phyloP scores from a whole-genome alignment of 2,797 vertebrate species.

The Notoglanidium macrostoma region DNA sequence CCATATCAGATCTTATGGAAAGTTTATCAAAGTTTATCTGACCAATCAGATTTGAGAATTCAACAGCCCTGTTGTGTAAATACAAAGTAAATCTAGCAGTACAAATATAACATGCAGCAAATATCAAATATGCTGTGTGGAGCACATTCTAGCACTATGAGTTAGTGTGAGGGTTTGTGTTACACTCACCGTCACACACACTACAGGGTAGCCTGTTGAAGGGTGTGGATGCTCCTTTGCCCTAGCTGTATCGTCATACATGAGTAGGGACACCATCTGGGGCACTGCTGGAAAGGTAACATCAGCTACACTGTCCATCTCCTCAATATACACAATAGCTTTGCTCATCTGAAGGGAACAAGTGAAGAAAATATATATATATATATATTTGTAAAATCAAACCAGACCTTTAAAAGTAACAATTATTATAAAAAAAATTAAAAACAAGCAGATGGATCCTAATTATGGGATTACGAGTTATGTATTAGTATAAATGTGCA shows the following conservation, averaged over 20 bases:
- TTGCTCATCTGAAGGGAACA: constrained; percentile 78
- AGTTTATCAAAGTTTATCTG: not conserved
- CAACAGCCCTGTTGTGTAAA: not conserved
- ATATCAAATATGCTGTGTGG: not conserved
- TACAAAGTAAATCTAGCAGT: not conserved
- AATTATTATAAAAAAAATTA: not conserved
- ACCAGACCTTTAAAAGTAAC: not conserved
- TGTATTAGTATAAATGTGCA: not conserved
- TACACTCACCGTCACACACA: constrained; percentile 81
- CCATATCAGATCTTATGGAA: not conserved
- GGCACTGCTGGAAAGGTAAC: constrained; percentile 87
- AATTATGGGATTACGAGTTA: not conserved
- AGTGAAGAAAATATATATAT: not conserved
- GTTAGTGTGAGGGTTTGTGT: not conserved
- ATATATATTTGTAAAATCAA: not conserved
- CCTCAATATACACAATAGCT: constrained; percentile 87
- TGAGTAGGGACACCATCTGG: constrained; percentile 80
- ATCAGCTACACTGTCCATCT: constrained; percentile 86
- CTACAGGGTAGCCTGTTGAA: constrained; percentile 80
- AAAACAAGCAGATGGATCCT: not conserved
- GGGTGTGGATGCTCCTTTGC: constrained; percentile 76
- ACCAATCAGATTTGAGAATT: not conserved
- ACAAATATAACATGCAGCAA: not conserved
- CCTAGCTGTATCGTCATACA: constrained; percentile 79
- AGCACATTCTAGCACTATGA: not conserved